These are phyloP conservation scores for Germaria angustata DNA, from an alignment of 2,888 invertebrate species.

Conservation along the genomic window DNA sequence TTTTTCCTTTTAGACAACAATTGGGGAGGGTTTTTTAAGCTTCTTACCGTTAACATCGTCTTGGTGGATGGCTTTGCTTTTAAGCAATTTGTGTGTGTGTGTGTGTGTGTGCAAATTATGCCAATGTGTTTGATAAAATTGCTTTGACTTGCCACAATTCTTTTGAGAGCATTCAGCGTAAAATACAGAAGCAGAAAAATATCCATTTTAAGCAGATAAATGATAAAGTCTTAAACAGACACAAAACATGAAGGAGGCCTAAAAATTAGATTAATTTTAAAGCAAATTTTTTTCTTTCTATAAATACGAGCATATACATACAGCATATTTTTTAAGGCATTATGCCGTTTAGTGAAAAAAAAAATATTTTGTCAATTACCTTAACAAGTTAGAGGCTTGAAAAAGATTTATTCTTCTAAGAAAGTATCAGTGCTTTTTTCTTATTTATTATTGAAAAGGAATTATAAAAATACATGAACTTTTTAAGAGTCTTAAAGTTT, in stretches of 20 bases:
- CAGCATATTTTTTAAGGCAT: background rate
- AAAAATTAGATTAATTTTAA: constrained; percentile 59
- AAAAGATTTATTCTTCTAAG: background rate
- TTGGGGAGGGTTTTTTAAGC: constrained; percentile 26
- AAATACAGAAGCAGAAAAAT: background rate
- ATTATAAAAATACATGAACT: background rate
- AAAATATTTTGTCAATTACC: background rate
- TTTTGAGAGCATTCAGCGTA: constrained; percentile 28
- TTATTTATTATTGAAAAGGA: background rate
- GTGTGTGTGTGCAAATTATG: too few relatives aligned
- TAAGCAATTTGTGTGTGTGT: constrained; percentile 59
- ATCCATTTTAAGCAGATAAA: constrained; percentile 49
- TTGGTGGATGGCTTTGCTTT: constrained; percentile 37
- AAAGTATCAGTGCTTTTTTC: background rate
- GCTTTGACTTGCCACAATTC: constrained; percentile 45
- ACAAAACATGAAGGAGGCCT: background rate
- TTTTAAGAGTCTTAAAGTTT: background rate
- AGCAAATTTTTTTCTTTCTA: background rate
- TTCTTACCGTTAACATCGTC: background rate
- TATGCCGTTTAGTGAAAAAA: background rate
- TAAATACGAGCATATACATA: background rate
- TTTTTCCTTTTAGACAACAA: background rate
- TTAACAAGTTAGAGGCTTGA: background rate
- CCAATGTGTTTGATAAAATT: constrained; percentile 51
- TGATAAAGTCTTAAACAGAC: constrained; percentile 47